Base-by-base conservation (phyloP, 2,113 vertebrate species). In the Brachyistius frenatus region DNA sequence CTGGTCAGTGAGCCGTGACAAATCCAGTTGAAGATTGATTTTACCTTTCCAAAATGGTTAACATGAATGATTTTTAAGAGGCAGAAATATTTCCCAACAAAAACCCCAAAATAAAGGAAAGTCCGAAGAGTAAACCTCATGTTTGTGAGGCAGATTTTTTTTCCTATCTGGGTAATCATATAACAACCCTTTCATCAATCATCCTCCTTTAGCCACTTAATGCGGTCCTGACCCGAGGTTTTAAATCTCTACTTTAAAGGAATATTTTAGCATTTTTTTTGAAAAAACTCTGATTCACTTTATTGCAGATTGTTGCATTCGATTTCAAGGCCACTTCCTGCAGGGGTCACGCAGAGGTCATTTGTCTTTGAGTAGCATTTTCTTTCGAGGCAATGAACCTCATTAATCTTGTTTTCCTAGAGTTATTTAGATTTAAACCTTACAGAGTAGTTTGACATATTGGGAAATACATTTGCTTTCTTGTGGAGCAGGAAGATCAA, bases 291-390 rank as follows among this genome's bases (percentile, higher is more conserved):
- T 23, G 23, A 23, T 23, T 23, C 41, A 5, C 6, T 15, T 46
- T 41, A 8, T 23, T 4, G n/a, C 5, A 50, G 49, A 23, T 23
- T 23, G 23, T 7, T 58, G 41, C 8, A 50, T 50, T 16, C 14
- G 23, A 61, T 64, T 33, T 60, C 6, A 44, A 14, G 50, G 11
- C 37, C 11, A 1, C n/a, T 54, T 41, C 13, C 41, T 35, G 33
- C 15, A 30, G 30, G 13, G 53, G 52, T 70, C 70, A 71, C 37
- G 46, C 53, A 55, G 49, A 74, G 58, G 76, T 78, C 58, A 75
- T 41, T 65, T 52, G 37, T 68, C 30, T 63, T 37, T 52, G 3
- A 32, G 32, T 11, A 54, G 16, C 0, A 41, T 4, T 73, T 46
- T 83, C n/a, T 47, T 61, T 52, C 37, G 2, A 60, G 5, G 32